Conservation (phyloP, 2,113 vertebrate species). For the Rattus norvegicus region GRCr8 NC_086019.1:49885501-49886000, state of each 20-base stretch:
- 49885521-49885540: neutral
- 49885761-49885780: slow-evolving; percentile 52
- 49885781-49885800: slow-evolving; percentile 33
- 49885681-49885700: neutral
- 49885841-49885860: slow-evolving; percentile 11
- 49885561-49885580: neutral
- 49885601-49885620: rapidly evolving
- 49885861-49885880: neutral
- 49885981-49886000: neutral
- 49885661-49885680: neutral
- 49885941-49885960: neutral
- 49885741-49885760: slow-evolving; percentile 54
- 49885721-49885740: slow-evolving; percentile 14
- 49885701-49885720: neutral
- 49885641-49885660: neutral
- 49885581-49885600: rapidly evolving
- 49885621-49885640: neutral
- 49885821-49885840: slow-evolving; percentile 14
- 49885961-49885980: neutral
- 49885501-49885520: neutral
- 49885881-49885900: neutral
- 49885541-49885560: rapidly evolving
- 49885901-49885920: neutral
- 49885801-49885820: slow-evolving; percentile 35
- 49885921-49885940: neutral